Evolutionary conservation across 2,888 invertebrate species (phyloP), one percentile per base, ranked within the genome.

Genomic region (Gandaritis pyraliata): DNA sequence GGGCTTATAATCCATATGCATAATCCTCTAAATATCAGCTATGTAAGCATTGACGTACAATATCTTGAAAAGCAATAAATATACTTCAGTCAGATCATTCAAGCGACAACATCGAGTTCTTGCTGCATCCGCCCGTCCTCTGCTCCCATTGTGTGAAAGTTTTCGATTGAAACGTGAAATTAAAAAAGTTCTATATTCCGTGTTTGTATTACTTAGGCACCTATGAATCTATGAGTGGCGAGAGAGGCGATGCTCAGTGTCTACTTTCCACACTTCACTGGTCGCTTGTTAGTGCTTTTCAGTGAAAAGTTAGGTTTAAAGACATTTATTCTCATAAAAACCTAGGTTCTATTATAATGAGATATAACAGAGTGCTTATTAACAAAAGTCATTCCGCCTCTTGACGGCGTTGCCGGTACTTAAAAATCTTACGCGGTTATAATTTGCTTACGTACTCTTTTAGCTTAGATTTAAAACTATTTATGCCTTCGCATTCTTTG

Each of bases 91-190:
- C 45, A 41, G 43, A 50, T 47, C 55, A 63, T 55, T 64, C 58
- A 61, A 49, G 78, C 76, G 77, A 77, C 70, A 73, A 69, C 70
- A 72, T 64, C 59, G 72, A 76, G 81, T 72, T 80, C 81, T 79
- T 80, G 3, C 77, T n/a, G 77, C 78, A 81, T 76, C 69, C 63
- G 50, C 18, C 29, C 52, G 48, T 46, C 38, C 76, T 69, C 71
- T 70, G 68, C 72, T 66, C 70, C 71, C 78, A 71, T 65, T 79
- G 72, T 54, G 73, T 74, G 75, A 76, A 82, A 85, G 81, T 82
- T 86, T 81, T 73, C 79, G 83, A 84, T 85, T 87, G 85, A 82
- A 87, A 86, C 89, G 86, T 89, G 85, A 90, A 88, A 90, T 90
- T 88, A 90, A 88, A 90, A 90, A 89, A 90, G 85, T 88, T 88